Conservation (phyloP, 2,797 vertebrate genomes). For the Myripristis murdjan region DNA sequence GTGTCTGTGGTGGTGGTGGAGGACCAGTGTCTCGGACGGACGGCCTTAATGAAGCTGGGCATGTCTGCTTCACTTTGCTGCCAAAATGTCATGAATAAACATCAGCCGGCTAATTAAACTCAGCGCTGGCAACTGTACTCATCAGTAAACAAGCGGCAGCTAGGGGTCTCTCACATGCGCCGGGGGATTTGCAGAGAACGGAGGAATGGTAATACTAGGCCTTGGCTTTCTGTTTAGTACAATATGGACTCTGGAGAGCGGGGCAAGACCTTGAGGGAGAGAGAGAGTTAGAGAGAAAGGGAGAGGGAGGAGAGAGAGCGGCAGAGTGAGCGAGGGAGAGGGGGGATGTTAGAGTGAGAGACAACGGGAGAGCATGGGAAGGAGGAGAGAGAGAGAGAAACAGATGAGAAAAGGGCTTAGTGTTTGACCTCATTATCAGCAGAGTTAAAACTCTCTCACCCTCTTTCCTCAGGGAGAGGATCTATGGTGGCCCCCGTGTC, state of each 20-base stretch:
- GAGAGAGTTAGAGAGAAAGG: no score
- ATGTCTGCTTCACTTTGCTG: conserved; percentile 65
- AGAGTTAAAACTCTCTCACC: conserved; percentile 13
- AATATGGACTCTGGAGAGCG: conserved; percentile 45
- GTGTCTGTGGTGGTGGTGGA: conserved; percentile 54
- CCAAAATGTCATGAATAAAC: conserved; percentile 85
- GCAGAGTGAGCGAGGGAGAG: conserved; percentile 1
- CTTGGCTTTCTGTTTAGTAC: conserved; percentile 44
- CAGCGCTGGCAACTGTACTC: conserved; percentile 71
- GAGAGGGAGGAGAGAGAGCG: background rate
- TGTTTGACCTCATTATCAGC: conserved; percentile 45
- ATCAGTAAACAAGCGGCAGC: conserved; percentile 79
- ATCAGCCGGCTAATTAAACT: conserved; percentile 84
- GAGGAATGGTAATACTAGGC: conserved; percentile 55
- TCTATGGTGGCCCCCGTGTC: conserved; percentile 10
- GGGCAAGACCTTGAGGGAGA: conserved; percentile 11
- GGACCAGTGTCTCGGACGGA: conserved; percentile 63
- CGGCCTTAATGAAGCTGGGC: conserved; percentile 78
- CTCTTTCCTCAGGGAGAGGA: conserved; percentile 3
- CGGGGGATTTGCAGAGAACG: conserved; percentile 50
- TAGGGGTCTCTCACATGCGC: conserved; percentile 47
- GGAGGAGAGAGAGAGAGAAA: background rate
- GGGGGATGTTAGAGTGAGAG: background rate
- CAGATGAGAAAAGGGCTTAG: conserved; percentile 7
- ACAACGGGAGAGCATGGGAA: background rate